Evolutionary conservation across 2,113 vertebrate species (phyloP).

Genomic region (Myotis lucifugus): DNA sequence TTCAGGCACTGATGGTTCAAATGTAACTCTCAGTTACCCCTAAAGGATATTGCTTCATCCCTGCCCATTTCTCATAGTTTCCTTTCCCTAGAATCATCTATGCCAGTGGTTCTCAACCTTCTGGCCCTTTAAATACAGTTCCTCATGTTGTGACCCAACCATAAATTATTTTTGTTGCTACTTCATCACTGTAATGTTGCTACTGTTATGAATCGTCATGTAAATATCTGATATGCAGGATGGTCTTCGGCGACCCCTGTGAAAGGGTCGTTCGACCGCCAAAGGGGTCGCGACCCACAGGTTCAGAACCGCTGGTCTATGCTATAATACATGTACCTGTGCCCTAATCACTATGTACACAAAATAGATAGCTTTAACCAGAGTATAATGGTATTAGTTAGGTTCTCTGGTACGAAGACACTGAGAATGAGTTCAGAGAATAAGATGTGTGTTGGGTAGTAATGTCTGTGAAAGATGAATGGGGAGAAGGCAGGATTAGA

Average conservation of each 20-base stretch:
- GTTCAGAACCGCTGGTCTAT: background rate
- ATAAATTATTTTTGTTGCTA: too few species aligned
- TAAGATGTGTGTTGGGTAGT: background rate
- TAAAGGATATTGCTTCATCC: slow-evolving; percentile 31
- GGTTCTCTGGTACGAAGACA: background rate
- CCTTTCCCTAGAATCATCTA: background rate
- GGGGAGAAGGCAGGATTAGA: background rate
- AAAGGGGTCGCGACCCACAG: too few species aligned
- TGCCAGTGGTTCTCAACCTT: too few species aligned
- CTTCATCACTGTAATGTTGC: too few species aligned
- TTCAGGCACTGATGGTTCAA: slow-evolving; percentile 38
- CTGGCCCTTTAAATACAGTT: too few species aligned
- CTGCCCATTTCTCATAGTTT: slow-evolving; percentile 19
- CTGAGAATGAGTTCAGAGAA: background rate
- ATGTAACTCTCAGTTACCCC: background rate
- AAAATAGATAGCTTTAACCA: background rate
- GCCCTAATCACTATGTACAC: background rate
- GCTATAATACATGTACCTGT: background rate
- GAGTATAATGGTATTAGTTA: background rate
- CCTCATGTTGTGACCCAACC: too few species aligned
- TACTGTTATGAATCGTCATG: too few species aligned
- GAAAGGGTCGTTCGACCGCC: too few species aligned
- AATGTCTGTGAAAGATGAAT: background rate
- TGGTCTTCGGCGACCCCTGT: too few species aligned
- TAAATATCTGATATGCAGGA: too few species aligned